Evolutionary conservation across 2,797 vertebrate genomes (phyloP).

Genomic region (Salarias fasciatus): DNA sequence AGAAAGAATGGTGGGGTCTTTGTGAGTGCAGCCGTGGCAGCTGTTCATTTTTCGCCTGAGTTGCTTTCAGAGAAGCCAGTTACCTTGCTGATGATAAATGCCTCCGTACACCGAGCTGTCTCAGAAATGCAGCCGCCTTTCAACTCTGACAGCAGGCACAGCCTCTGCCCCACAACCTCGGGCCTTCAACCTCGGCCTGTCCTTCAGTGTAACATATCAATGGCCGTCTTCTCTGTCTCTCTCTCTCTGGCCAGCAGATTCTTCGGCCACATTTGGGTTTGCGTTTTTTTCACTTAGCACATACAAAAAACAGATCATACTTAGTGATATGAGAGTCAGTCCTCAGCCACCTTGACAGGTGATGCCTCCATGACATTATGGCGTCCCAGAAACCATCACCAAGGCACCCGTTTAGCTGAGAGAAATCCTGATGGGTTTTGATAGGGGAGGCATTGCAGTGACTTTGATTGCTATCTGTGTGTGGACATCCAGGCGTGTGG

Average conservation of each 20-base stretch:
- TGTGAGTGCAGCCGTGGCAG: constrained; percentile 85
- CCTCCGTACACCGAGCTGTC: constrained; percentile 72
- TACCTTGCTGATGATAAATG: constrained; percentile 86
- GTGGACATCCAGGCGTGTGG: constrained; percentile 51
- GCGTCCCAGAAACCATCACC: constrained; percentile 49
- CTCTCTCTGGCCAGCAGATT: constrained; percentile 59
- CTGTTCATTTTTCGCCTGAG: constrained; percentile 92
- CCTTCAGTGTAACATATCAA: constrained; percentile 78
- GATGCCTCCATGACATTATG: constrained; percentile 46
- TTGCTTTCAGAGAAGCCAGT: constrained; percentile 82
- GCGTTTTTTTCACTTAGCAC: too few species aligned
- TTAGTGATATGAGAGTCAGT: constrained; percentile 48
- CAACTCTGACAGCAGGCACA: constrained; percentile 75
- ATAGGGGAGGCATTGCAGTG: constrained; percentile 51
- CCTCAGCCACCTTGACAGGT: constrained; percentile 59
- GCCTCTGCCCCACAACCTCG: constrained; percentile 62
- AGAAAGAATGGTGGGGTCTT: constrained; percentile 73
- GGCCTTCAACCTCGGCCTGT: constrained; percentile 71
- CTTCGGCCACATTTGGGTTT: constrained; percentile 30
- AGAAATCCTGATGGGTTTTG: constrained; percentile 58
- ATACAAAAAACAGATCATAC: constrained; percentile 26
- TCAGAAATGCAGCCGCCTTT: constrained; percentile 73
- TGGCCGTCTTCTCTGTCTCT: constrained; percentile 72
- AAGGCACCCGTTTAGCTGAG: constrained; percentile 41
- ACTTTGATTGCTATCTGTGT: constrained; percentile 62